Evolutionary conservation across 2,797 vertebrate species (phyloP).

Genomic region (Sorex maritimensis): DNA sequence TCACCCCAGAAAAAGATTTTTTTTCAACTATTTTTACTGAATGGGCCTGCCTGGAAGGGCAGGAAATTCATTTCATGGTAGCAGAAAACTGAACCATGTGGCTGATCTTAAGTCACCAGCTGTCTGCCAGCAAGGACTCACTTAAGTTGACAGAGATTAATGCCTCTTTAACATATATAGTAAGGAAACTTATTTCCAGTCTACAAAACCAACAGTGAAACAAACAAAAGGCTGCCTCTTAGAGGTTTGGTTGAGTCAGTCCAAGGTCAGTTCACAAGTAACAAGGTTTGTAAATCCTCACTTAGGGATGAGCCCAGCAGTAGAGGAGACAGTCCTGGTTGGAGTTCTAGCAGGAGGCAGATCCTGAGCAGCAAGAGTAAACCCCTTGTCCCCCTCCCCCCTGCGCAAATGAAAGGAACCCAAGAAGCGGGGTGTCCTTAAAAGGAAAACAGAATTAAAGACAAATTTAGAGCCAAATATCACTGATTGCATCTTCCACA

Average conservation of each 20-base stretch:
- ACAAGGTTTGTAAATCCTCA: neutral
- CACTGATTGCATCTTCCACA: neutral
- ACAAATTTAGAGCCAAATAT: constrained; percentile 5
- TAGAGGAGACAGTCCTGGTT: neutral
- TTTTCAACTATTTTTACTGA: neutral
- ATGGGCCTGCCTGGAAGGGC: neutral
- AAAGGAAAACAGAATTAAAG: constrained; percentile 21
- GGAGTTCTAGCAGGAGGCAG: neutral
- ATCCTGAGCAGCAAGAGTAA: neutral
- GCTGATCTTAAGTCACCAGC: neutral
- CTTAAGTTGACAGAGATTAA: constrained; percentile 49
- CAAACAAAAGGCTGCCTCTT: neutral
- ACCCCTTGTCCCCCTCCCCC: too few species aligned
- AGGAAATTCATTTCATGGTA: constrained; percentile 25
- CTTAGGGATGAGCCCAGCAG: too few species aligned
- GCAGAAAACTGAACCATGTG: constrained; percentile 8
- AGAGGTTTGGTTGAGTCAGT: constrained; percentile 2
- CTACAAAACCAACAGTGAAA: constrained; percentile 46
- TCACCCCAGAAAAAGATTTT: neutral
- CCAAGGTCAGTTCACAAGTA: neutral
- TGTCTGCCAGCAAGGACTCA: neutral
- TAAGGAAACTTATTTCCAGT: constrained; percentile 65
- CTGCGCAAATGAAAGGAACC: constrained; percentile 16
- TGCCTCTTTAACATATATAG: neutral
- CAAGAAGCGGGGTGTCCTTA: neutral